phyloP scores from a whole-genome alignment of 2,113 vertebrate genomes.

The Lagopus muta region DNA sequence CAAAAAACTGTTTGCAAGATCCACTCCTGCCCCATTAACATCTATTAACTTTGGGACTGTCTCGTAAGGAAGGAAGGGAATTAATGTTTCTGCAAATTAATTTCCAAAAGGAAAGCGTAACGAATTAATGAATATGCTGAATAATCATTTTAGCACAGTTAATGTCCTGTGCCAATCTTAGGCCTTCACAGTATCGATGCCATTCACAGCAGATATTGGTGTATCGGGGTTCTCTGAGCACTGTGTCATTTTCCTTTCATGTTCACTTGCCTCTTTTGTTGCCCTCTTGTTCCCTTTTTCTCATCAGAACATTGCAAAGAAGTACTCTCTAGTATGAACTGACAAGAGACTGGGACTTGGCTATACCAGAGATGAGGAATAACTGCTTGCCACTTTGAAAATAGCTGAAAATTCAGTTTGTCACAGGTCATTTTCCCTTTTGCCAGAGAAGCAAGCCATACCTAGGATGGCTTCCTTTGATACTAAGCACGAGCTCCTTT shows the following conservation, averaged over 20 bases:
- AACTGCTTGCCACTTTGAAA: not conserved
- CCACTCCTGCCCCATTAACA: not conserved
- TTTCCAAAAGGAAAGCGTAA: not conserved
- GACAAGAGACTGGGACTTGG: not conserved
- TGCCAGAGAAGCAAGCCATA: not conserved
- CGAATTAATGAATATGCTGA: not conserved
- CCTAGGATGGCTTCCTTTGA: not conserved
- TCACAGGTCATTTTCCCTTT: not conserved
- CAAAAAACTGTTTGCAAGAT: rapidly evolving
- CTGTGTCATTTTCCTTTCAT: rapidly evolving
- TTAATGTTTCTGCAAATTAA: not conserved
- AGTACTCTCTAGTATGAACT: not conserved
- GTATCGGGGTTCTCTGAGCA: rapidly evolving
- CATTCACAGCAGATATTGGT: not conserved
- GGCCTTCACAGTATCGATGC: rapidly evolving
- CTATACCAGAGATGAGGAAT: not conserved
- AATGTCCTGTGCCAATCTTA: not conserved
- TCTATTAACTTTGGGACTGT: not conserved
- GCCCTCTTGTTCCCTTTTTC: not conserved
- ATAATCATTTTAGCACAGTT: not conserved
- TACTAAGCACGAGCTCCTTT: not conserved
- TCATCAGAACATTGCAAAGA: not conserved
- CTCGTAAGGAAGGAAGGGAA: not conserved
- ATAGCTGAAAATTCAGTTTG: not conserved
- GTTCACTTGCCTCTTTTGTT: not conserved